Evolutionary conservation across 1,140 invertebrate genomes (phyloP), one percentile per base, ranked within the genome.

Genomic region (Rhopalosiphum padi): DNA sequence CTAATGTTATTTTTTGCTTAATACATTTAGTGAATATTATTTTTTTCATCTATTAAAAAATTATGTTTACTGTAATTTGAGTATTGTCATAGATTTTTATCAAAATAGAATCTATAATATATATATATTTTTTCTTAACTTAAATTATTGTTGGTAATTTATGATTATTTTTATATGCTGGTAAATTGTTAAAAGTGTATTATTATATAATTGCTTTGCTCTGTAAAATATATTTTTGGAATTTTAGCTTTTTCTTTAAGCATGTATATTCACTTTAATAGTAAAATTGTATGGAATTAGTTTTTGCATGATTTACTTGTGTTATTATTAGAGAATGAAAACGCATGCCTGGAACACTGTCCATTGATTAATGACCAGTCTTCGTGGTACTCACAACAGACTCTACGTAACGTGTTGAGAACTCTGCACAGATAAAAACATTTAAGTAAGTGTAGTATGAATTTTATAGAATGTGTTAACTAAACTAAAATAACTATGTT

Each of bases 251-350:
- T 83, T 37, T 51, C 51, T 46, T 83, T 83, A 92, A 48, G 90
- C 90, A 92, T 83, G 90, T n/a, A 21, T 30, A 18, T 60, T 60
- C 0, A 90, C 25, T 90, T 90, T 68, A 4, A 90, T 30, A 11
- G 51, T 25, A 60, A 53, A 53, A 37, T 89, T 51, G 41, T 35
- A 92, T 51, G n/a, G 9, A 77, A 92, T 83, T 82, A 77, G 77
- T 93, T 86, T 93, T 93, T 93, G 91, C 91, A 93, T 93, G 91
- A 93, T 93, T n/a, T 93, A 86, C 48, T 86, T 93, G 68, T 93
- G 91, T 93, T 93, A 93, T 86, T 85, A 93, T 93, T 30, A 93
- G 91, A 93, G 48, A 93, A 85, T 93, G 91, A 93, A 22, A 82
- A 93, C 37, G 91, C 91, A 93, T 93, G 91, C 25, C 35, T 85